These are phyloP conservation scores for Ophion costatus DNA, from an alignment of 2,888 invertebrate species.

Conservation along the genomic window DNA sequence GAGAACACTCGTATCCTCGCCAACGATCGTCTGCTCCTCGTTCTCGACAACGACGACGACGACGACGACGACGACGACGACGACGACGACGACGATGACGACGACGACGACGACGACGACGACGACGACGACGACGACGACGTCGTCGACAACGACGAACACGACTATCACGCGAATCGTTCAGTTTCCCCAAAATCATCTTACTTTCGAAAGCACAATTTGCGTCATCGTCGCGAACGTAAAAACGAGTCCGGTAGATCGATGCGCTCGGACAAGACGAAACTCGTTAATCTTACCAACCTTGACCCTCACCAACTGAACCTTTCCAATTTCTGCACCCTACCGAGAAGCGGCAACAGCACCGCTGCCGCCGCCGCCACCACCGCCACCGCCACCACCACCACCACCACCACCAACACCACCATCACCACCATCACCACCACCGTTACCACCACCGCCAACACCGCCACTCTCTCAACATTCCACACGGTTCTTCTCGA, in stretches of 20 bases:
- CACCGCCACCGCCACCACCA: too few relatives aligned
- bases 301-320: conserved; percentile 77
- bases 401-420: too few relatives aligned
- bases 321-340: conserved; percentile 89
- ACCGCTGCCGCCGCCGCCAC: too few relatives aligned
- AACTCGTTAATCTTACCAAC: conserved; percentile 55
- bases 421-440: too few relatives aligned
- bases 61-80: conserved; percentile 70
- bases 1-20: conserved; percentile 84
- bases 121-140: not conserved
- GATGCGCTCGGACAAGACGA: conserved; percentile 74
- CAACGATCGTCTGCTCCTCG: conserved; percentile 50
- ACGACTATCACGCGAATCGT: not conserved
- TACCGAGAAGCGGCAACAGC: conserved; percentile 87
- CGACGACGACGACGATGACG: conserved; percentile 71
- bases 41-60: conserved; percentile 73
- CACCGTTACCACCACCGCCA: too few relatives aligned
- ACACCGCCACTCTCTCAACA: conserved; percentile 85
- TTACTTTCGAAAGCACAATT: conserved; percentile 80
- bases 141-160: conserved; percentile 63
- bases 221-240: conserved; percentile 72
- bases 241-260: conserved; percentile 76
- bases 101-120: conserved; percentile 27
- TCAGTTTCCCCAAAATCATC: conserved; percentile 80
- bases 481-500: conserved; percentile 90